phyloP scores from a whole-genome alignment of 2,113 vertebrate genomes.

The Sinosuthora webbiana region DNA sequence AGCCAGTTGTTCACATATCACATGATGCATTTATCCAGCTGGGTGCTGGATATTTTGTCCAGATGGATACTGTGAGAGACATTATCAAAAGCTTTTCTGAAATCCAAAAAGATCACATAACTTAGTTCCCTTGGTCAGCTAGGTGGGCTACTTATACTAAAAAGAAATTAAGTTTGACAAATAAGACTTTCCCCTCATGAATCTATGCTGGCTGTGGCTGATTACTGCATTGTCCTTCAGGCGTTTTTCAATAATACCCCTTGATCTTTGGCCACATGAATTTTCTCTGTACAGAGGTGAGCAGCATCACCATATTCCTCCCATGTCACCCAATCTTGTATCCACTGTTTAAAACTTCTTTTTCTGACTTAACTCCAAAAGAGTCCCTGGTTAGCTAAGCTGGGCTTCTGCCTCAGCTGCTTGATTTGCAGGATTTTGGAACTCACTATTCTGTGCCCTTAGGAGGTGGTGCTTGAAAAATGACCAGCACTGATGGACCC shows the following conservation, averaged over 20 bases:
- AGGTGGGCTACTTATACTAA: background rate
- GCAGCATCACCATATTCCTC: background rate
- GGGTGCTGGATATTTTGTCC: background rate
- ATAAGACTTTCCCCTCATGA: background rate
- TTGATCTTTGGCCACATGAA: background rate
- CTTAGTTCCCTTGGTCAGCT: background rate
- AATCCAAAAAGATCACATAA: background rate
- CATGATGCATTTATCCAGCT: background rate
- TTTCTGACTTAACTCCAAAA: background rate
- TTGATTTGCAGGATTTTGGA: background rate
- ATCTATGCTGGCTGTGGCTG: background rate
- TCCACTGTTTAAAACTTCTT: background rate
- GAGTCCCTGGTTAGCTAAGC: background rate
- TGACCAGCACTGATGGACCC: background rate
- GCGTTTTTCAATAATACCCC: background rate
- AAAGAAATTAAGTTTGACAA: background rate
- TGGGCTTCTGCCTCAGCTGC: background rate
- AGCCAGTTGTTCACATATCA: background rate
- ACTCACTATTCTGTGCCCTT: background rate
- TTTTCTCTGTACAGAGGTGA: background rate
- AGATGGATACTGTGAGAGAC: background rate
- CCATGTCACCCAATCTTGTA: background rate
- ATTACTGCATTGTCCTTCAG: background rate
- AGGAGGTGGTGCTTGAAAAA: background rate
- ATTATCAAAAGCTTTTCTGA: background rate